These are phyloP conservation scores for Linnaemya tessellans DNA, from an alignment of 2,888 invertebrate genomes.

Conservation along the genomic window DNA sequence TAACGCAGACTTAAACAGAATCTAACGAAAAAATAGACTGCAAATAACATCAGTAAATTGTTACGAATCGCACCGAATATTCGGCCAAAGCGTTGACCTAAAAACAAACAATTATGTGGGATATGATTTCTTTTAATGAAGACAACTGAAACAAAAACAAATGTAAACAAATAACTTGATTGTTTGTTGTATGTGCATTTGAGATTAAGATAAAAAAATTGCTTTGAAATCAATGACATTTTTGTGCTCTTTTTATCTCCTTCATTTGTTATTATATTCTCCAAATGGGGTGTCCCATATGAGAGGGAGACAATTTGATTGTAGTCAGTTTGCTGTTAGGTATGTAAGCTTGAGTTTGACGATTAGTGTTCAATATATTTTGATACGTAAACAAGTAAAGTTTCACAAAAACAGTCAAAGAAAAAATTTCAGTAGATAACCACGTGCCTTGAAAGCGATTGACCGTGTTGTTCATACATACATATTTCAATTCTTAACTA, in stretches of 20 bases:
- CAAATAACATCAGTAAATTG: too few relatives aligned
- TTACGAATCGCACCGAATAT: conserved; percentile 1
- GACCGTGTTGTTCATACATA: not conserved
- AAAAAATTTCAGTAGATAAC: conserved; percentile 1
- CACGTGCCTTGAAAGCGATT: conserved; percentile 29
- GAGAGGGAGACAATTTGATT: conserved; percentile 29
- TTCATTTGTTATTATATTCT: conserved; percentile 7
- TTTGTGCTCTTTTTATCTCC: conserved; percentile 38
- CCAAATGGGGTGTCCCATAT: conserved; percentile 3
- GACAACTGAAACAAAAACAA: conserved; percentile 30
- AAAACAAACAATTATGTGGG: not conserved
- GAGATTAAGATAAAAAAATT: conserved; percentile 56
- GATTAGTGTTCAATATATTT: conserved; percentile 43
- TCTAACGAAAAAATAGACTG: too few relatives aligned
- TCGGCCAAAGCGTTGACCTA: not conserved
- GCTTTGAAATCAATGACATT: conserved; percentile 51
- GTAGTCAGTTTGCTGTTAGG: conserved; percentile 4
- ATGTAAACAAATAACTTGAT: conserved; percentile 61
- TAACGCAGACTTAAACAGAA: too few relatives aligned
- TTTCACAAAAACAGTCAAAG: not conserved
- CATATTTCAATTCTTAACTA: conserved; percentile 24
- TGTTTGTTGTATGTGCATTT: conserved; percentile 61
- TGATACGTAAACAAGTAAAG: conserved; percentile 46
- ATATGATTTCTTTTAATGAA: conserved; percentile 22
- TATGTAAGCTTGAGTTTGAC: conserved; percentile 32